Evolutionary conservation across 2,797 vertebrate species (phyloP), one percentile per base, ranked within the genome.

Genomic region (Ispidina picta): DNA sequence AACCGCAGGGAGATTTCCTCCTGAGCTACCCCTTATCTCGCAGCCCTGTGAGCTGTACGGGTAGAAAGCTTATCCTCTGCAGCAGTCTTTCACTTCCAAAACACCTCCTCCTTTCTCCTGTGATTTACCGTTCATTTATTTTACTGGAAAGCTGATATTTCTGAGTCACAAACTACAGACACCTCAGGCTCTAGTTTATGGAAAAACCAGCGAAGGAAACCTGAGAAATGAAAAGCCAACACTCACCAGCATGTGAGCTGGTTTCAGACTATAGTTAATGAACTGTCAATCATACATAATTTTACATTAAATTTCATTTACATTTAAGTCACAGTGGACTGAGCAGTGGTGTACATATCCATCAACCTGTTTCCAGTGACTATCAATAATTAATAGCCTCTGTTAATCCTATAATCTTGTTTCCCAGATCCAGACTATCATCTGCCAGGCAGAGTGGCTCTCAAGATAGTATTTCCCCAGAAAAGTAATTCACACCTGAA

Each of bases 31-130:
- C 11, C 8, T 89, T 93, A 90, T 58, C 89, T 89, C 3, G 0
- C 74, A 69, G 91, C 88, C 64, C 66, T 54, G 23, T 21, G 56
- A 92, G 86, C 35, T 95, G 82, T 63, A 69, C 74, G 71, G 54
- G 70, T 16, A 56, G 77, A 13, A 68, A 39, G 39, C 51, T 90
- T 52, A 90, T 91, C 86, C 91, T 64, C 80, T 41, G 69, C 83
- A 94, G 75, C 88, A 81, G 83, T 21, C 49, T 69, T 90, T 72
- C 39, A 29, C 6, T 10, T 63, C 59, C 55, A 12, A 84, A 90
- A 69, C 78, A 91, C 52, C 70, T 81, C 72, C 71, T 88, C 54
- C 60, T 83, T 92, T 80, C 90, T 88, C 72, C 75, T 78, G 65
- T 56, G 83, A 86, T 80, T 90, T 75, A 51, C 75, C 48, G 46